Conservation (phyloP, 2,113 vertebrate genomes). For the Callospermophilus lateralis region DNA sequence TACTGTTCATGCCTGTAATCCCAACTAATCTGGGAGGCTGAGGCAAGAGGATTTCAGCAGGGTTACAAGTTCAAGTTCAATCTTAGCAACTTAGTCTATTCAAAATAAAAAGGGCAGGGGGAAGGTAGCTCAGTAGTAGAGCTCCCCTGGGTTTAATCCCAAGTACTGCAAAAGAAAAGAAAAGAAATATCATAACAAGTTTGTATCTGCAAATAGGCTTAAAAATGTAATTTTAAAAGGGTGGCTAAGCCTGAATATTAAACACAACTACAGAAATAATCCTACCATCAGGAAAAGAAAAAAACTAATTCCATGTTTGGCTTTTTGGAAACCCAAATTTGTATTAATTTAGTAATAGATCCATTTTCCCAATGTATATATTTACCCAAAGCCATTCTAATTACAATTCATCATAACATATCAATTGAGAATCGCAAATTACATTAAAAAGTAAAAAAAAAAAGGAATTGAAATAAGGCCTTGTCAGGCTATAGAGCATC, state of each 20-base stretch:
- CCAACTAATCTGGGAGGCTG: neutral
- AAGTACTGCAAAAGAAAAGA: neutral
- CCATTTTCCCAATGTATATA: neutral
- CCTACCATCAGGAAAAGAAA: neutral
- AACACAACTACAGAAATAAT: neutral
- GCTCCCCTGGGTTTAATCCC: too few species aligned
- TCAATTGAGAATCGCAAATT: neutral
- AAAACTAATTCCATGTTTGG: neutral
- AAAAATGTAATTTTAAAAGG: neutral
- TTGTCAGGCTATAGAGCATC: neutral
- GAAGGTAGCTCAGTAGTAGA: neutral
- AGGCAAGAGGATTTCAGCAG: neutral
- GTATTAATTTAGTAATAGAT: neutral
- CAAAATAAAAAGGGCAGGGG: neutral
- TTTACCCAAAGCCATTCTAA: conserved; percentile 35
- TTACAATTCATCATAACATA: neutral
- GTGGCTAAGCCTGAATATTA: neutral
- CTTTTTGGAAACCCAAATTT: neutral
- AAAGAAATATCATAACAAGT: neutral
- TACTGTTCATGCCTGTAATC: neutral
- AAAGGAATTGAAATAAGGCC: neutral
- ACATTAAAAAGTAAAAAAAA: neutral
- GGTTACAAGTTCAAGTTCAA: neutral
- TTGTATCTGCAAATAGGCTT: neutral
- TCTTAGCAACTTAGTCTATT: neutral